phyloP scores from a whole-genome alignment of 2,888 invertebrate species.

The Caenorhabditis sp. region DNA sequence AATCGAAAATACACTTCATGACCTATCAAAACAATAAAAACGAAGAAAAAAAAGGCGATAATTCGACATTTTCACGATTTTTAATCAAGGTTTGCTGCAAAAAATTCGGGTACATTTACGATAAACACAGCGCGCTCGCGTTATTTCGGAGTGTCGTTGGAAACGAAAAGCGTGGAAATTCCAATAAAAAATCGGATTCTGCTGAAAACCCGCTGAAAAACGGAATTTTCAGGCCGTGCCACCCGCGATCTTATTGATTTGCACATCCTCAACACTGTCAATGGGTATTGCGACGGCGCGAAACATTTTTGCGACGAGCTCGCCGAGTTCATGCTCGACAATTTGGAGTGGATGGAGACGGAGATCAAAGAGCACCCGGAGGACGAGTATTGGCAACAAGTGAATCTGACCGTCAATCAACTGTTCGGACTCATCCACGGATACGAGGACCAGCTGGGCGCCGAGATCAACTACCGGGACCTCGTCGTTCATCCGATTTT shows the following conservation, averaged over 20 bases:
- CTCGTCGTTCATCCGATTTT: conserved; percentile 72
- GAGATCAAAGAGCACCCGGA: conserved; percentile 70
- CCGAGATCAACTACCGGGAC: conserved; percentile 42
- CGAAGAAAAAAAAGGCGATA: no score
- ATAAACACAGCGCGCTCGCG: conserved; percentile 19
- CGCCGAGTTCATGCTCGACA: conserved; percentile 69
- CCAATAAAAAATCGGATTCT: not conserved
- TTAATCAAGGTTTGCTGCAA: no score
- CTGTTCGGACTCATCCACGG: conserved; percentile 68
- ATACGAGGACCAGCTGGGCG: conserved; percentile 60
- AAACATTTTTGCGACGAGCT: conserved; percentile 74
- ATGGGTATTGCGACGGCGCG: conserved; percentile 76
- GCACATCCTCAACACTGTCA: conserved; percentile 74
- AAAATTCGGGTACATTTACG: conserved; percentile 10
- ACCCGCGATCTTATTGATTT: conserved; percentile 69
- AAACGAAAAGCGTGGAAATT: not conserved
- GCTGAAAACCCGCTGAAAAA: not conserved
- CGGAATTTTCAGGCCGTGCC: conserved; percentile 62
- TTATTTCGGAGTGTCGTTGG: conserved; percentile 41
- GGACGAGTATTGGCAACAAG: conserved; percentile 76
- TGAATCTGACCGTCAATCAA: conserved; percentile 66
- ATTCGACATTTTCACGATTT: no score
- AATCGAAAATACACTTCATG: no score
- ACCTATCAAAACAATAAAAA: conserved; percentile 1
- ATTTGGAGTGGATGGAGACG: conserved; percentile 72